phyloP scores from a whole-genome alignment of 2,888 invertebrate species.

The Eristalis tenax region DNA sequence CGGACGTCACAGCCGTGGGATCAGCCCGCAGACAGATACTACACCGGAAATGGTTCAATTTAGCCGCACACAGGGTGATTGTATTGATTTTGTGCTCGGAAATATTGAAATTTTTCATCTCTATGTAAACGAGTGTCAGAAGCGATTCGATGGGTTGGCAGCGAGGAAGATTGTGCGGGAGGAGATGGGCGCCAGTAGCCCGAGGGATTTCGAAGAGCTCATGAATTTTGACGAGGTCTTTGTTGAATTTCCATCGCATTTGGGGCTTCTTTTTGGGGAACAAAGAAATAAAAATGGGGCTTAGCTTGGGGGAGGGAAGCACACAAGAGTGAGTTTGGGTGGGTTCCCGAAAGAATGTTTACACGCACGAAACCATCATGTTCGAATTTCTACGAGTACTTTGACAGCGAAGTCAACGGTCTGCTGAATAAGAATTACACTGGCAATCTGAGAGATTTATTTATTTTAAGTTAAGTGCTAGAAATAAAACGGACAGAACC shows the following conservation, averaged over 20 bases:
- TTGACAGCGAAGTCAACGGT: too few relatives aligned
- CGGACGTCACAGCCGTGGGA: background rate
- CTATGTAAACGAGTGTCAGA: background rate
- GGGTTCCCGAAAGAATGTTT: too few relatives aligned
- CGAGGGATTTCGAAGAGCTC: background rate
- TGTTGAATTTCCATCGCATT: background rate
- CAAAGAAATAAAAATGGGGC: background rate
- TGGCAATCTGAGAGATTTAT: too few relatives aligned
- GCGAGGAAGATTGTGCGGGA: background rate
- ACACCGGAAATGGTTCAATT: background rate
- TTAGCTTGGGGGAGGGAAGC: too few relatives aligned
- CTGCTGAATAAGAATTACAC: too few relatives aligned
- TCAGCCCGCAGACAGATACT: background rate
- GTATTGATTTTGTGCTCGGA: background rate
- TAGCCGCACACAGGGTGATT: background rate
- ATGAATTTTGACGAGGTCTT: background rate
- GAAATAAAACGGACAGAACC: too few relatives aligned
- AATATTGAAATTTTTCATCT: background rate
- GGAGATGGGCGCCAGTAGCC: background rate
- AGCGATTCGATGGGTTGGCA: background rate
- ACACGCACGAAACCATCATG: too few relatives aligned
- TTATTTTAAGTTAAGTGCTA: too few relatives aligned
- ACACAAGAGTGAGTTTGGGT: too few relatives aligned
- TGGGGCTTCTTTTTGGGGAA: background rate
- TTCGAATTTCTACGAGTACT: too few relatives aligned